phyloP scores from a whole-genome alignment of 2,888 invertebrate species.

The Brenthis hecate region DNA sequence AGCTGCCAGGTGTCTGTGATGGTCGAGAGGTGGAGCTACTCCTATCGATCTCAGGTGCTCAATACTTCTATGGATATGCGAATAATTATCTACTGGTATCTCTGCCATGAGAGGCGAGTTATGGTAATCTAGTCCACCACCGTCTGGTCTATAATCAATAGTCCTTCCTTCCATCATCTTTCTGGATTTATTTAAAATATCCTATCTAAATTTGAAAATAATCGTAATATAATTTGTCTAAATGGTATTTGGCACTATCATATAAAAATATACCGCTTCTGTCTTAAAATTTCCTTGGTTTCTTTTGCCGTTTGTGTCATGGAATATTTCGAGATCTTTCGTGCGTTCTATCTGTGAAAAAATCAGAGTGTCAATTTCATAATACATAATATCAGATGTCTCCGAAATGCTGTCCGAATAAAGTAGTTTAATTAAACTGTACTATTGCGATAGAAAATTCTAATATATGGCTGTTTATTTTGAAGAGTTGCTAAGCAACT shows the following conservation, averaged over 20 bases:
- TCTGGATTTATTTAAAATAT: conserved; percentile 49
- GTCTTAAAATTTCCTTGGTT: conserved; percentile 57
- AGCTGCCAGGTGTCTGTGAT: conserved; percentile 73
- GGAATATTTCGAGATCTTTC: conserved; percentile 78
- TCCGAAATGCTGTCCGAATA: conserved; percentile 58
- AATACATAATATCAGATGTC: conserved; percentile 8
- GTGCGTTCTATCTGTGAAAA: conserved; percentile 71
- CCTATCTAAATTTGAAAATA: conserved; percentile 67
- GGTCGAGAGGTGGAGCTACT: conserved; percentile 75
- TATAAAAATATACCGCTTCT: conserved; percentile 71
- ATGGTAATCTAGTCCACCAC: conserved; percentile 85
- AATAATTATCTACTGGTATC: conserved; percentile 85
- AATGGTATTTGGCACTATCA: conserved; percentile 76
- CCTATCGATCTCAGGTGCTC: conserved; percentile 85
- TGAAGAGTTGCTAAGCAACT: conserved; percentile 40
- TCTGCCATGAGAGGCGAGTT: conserved; percentile 86
- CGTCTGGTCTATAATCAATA: conserved; percentile 79
- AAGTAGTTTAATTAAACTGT: conserved; percentile 36
- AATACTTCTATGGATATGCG: conserved; percentile 85
- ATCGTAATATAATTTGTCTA: conserved; percentile 58
- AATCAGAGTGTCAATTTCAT: conserved; percentile 20
- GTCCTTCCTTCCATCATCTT: conserved; percentile 82
- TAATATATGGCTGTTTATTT: conserved; percentile 32
- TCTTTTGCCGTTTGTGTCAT: conserved; percentile 67
- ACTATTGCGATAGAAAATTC: conserved; percentile 40